phyloP scores from a whole-genome alignment of 2,888 invertebrate genomes.

The Geotrupes spiniger region DNA sequence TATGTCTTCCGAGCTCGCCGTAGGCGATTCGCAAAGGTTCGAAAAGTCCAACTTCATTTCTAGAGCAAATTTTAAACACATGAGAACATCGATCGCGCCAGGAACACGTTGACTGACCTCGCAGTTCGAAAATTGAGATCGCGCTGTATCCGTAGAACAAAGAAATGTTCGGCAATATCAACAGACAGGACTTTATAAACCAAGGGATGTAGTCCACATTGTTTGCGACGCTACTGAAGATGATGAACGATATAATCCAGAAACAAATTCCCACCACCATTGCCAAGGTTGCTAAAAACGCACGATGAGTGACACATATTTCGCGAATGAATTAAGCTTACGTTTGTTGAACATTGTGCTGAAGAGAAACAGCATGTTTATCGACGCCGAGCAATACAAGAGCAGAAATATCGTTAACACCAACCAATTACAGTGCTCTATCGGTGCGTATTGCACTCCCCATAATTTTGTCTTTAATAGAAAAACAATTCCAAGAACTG shows the following conservation, averaged over 20 bases:
- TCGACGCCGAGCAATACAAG: constrained; percentile 66
- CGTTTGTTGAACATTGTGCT: constrained; percentile 76
- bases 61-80: no score
- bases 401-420: constrained; percentile 68
- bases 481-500: constrained; percentile 57
- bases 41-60: constrained; percentile 51
- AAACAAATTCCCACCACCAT: constrained; percentile 42
- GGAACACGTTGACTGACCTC: constrained; percentile 36
- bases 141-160: constrained; percentile 41
- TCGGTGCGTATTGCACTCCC: constrained; percentile 55
- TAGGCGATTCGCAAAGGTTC: constrained; percentile 47
- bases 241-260: constrained; percentile 43
- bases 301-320: not conserved
- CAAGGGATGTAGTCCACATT: constrained; percentile 17
- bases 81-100: no score
- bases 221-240: constrained; percentile 30
- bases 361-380: constrained; percentile 74
- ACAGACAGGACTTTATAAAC: constrained; percentile 30
- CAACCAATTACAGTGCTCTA: constrained; percentile 64
- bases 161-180: constrained; percentile 44
- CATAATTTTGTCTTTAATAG: constrained; percentile 58
- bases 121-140: constrained; percentile 42
- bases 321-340: constrained; percentile 46
- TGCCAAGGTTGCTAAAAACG: constrained; percentile 40
- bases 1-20: constrained; percentile 39